Conservation (phyloP, 1,140 invertebrate genomes). For the Procambarus clarkii region DNA sequence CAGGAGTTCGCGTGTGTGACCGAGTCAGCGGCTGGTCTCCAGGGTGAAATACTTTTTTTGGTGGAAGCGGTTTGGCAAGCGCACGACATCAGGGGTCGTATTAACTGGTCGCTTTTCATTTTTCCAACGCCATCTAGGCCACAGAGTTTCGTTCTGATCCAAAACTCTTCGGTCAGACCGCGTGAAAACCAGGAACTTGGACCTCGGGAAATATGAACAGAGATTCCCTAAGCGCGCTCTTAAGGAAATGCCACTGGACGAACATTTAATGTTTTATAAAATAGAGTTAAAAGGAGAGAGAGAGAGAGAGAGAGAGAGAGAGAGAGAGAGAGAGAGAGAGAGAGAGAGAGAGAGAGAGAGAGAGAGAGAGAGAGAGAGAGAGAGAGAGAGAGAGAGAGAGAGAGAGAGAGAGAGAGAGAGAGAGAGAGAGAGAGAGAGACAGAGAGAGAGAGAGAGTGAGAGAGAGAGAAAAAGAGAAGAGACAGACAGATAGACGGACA, state of each 20-base stretch:
- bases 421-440: neutral
- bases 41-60: neutral
- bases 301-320: neutral
- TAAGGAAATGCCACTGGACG: neutral
- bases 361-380: slow-evolving; percentile 10
- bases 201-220: neutral
- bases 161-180: neutral
- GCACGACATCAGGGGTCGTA: neutral
- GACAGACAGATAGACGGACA: too few species aligned
- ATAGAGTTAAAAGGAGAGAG: neutral
- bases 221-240: neutral
- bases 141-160: neutral
- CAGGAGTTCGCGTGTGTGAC: neutral
- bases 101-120: neutral
- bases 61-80: neutral
- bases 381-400: neutral
- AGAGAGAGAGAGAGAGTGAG: neutral
- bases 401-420: neutral
- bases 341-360: slow-evolving; percentile 7
- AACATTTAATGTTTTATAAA: neutral
- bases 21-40: neutral
- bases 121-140: neutral
- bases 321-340: neutral
- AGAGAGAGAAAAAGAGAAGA: neutral
- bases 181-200: neutral